phyloP scores from a whole-genome alignment of 2,113 vertebrate species.

The Rhabdornis inornatus region DNA sequence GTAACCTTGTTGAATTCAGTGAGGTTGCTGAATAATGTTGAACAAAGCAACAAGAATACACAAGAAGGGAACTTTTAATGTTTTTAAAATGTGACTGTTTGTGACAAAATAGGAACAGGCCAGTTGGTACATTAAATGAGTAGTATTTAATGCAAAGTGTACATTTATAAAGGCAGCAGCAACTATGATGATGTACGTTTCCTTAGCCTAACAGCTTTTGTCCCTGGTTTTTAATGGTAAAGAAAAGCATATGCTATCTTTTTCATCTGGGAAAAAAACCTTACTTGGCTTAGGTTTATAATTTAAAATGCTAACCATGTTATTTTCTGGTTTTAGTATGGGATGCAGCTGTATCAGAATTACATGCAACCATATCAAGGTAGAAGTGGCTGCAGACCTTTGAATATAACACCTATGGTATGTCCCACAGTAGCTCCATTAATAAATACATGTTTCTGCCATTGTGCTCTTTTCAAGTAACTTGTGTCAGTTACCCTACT shows the following conservation, averaged over 20 bases:
- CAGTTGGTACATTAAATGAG: neutral
- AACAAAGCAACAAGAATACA: neutral
- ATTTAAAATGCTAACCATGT: constrained; percentile 22
- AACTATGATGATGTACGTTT: neutral
- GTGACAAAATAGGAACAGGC: neutral
- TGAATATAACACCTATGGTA: constrained; percentile 90
- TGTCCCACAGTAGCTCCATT: constrained; percentile 46
- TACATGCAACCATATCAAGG: constrained; percentile 87
- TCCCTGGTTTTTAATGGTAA: neutral
- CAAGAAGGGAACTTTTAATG: neutral
- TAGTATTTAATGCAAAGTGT: neutral
- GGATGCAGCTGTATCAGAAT: constrained; percentile 96
- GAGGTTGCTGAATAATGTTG: neutral
- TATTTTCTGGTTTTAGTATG: constrained; percentile 81
- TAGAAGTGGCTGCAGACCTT: constrained; percentile 77
- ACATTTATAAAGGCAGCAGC: neutral
- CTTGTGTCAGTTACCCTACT: neutral
- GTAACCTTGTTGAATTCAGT: neutral
- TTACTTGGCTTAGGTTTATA: neutral
- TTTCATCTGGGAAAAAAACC: neutral
- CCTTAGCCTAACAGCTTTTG: neutral
- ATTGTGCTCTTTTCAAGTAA: neutral
- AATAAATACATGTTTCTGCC: neutral
- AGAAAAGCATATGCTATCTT: neutral
- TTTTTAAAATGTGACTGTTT: neutral